Base-by-base conservation (phyloP, 1,140 invertebrate species). In the Drosophila truncata region DNA sequence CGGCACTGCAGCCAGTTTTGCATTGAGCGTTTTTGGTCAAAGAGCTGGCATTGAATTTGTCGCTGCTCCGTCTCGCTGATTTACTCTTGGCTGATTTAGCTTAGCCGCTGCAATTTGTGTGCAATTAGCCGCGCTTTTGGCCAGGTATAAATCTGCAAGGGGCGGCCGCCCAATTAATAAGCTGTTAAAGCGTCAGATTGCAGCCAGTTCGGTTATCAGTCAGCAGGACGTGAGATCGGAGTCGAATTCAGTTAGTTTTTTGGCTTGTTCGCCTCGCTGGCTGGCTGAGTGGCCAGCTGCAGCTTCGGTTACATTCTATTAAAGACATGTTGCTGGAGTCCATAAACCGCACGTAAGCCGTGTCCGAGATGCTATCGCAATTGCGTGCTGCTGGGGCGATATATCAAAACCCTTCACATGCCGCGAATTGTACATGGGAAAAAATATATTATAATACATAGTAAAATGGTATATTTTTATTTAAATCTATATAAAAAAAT, bases 381-480 rank as follows among this genome's bases (percentile, higher is more conserved):
- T 83, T 75, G 80, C 80, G 80, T 83, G 80, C 76, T 9, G 44
- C 23, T 72, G 52, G 61, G 66, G 78, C 65, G 76, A 83, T 83
- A 79, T 83, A 83, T 83, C 64, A 78, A 79, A 76, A 83, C 80
- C 80, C 80, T 83, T 83, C 80, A 83, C 74, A 66, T 64, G 69
- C 80, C 47, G 49, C 16, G 7, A 44, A 37, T 57, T 35, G 1
- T 44, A 35, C 67, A 46, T n/a, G 29, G 37, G 16, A 27, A 70
- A 35, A 42, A 23, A 37, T 9, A 49, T 27, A n/a, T 20, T 27
- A 11, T 13, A 11, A 11, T 29, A 11, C 7, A 4, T 5, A 29
- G 5, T 9, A 11, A 7, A 18, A 50, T 11, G 16, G 9, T 1
- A 47, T 10, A n/a, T 29, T 4, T 13, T 18, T 3, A 2, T 10